Base-by-base conservation (phyloP, 2,888 invertebrate species). In the Parelbella ahira region DNA sequence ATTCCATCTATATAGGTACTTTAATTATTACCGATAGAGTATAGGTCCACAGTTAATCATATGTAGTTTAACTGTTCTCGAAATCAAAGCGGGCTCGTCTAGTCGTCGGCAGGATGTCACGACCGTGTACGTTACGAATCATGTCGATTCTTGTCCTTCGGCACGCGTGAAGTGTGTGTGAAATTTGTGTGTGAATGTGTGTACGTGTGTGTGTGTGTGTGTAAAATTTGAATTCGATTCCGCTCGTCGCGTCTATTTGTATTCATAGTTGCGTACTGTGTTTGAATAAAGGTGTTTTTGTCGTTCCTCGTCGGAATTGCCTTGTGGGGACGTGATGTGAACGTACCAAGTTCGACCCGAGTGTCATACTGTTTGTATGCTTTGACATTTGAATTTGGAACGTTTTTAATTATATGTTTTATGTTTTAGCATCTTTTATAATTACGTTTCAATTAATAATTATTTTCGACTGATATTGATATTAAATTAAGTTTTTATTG, bases 251-350 rank as follows among this genome's bases (percentile, higher is more conserved):
- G 49, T 47, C 55, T 50, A 78, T 86, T 82, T 58, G 77, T 76
- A 86, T 86, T 80, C 84, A 77, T 56, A 53, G 51, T 57, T 52
- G 68, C 58, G 63, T 61, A 50, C 61, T 52, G 51, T 47, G 61
- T 60, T 63, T 67, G 71, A 68, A 72, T 74, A 70, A 41, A 68
- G 70, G 68, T 69, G 73, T 74, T 83, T 83, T 81, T 76, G 75
- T 76, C 70, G 72, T 65, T 61, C 60, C 69, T 76, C 63, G 63
- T 68, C 57, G 68, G 82, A 81, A 81, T 81, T 61, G 69, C 76
- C 70, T 76, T 68, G 72, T 59, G 63, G 34, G 62, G 62, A 82
- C 80, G 82, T 83, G 83, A 79, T 67, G 68, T 63, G 76, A 74
- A 72, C 71, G 64, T 4, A 15, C 15, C 15, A 15, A 15, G 15